Percentiles rank a stretch among this genome's conserved stretches.
phyloP scores from a whole-genome alignment of 2,888 invertebrate species.

The Agriopis aurantiaria region DNA sequence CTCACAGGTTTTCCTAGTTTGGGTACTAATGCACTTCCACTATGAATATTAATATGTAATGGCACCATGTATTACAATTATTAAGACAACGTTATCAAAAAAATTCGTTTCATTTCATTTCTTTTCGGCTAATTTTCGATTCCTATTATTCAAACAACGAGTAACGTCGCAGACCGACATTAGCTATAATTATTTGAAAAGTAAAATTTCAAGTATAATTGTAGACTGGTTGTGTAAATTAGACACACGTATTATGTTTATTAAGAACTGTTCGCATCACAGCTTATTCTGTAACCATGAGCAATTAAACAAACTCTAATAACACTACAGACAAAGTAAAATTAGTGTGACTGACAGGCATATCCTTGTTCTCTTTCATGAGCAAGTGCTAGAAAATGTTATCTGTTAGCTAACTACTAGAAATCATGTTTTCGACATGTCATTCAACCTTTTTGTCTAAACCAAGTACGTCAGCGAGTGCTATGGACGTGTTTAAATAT shows the following conservation, averaged over 20 bases:
- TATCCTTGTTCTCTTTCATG: background rate
- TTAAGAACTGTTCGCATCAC: background rate
- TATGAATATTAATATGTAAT: too few species aligned
- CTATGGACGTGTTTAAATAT: constrained; percentile 7
- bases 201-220: background rate
- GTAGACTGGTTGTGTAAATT: background rate
- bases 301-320: background rate
- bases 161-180: background rate
- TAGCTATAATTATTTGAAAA: background rate
- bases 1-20: too few species aligned
- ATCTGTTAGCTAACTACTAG: background rate
- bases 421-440: constrained; percentile 2
- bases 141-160: background rate
- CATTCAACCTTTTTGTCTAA: constrained; percentile 12
- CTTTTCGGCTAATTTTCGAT: background rate
- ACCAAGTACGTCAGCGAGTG: constrained; percentile 1
- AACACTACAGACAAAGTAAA: background rate
- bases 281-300: background rate
- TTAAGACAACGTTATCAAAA: too few species aligned
- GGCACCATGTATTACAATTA: too few species aligned
- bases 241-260: background rate
- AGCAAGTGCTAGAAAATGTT: background rate
- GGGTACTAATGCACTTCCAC: too few species aligned
- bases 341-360: constrained; percentile 17
- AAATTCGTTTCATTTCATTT: background rate